phyloP scores from a whole-genome alignment of 1,140 invertebrate species.

The Leptonema lineaticorne region DNA sequence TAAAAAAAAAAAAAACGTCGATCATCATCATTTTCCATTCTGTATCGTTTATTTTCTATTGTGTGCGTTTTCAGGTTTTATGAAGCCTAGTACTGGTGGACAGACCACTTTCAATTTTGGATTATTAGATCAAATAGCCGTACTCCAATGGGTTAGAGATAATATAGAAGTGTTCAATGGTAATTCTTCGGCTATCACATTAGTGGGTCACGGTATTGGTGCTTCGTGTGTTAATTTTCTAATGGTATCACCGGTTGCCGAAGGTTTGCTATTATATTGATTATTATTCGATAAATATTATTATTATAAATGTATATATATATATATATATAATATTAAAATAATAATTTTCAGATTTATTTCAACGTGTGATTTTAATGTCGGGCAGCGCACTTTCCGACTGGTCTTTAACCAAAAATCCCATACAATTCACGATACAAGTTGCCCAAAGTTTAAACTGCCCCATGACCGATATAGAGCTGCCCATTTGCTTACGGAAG shows the following conservation, averaged over 20 bases:
- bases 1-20: neutral
- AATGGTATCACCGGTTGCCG: conserved; percentile 80
- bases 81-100: conserved; percentile 71
- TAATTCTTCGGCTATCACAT: conserved; percentile 75
- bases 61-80: conserved; percentile 65
- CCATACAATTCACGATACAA: conserved; percentile 75
- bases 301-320: neutral
- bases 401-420: conserved; percentile 83
- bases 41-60: neutral
- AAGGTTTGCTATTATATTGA: conserved; percentile 50
- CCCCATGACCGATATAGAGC: conserved; percentile 58
- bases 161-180: conserved; percentile 86
- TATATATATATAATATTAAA: neutral
- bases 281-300: neutral
- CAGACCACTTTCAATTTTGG: conserved; percentile 82
- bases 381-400: conserved; percentile 89
- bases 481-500: conserved; percentile 65
- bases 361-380: conserved; percentile 91
- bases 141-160: conserved; percentile 84
- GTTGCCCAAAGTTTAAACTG: conserved; percentile 81
- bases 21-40: neutral
- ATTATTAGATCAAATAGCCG: conserved; percentile 83
- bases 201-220: conserved; percentile 93
- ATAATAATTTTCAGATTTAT: conserved; percentile 67
- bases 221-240: conserved; percentile 89